Evolutionary conservation across 2,888 invertebrate species (phyloP).

Genomic region (Tenthredo mesomela): DNA sequence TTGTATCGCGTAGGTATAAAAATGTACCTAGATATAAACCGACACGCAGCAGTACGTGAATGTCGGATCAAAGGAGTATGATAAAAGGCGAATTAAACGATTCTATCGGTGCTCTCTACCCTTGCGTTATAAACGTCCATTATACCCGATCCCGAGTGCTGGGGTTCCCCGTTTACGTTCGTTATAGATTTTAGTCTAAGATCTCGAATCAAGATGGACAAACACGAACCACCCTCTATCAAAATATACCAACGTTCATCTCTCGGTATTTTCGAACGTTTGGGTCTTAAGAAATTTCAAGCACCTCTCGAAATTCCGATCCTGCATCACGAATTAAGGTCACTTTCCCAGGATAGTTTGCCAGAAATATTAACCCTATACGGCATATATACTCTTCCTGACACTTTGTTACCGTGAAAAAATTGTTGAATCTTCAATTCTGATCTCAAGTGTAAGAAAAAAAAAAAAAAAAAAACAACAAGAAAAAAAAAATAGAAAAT

Average conservation of each 20-base stretch:
- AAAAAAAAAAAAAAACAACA: not conserved
- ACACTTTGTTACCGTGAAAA: not conserved
- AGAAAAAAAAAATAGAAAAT: not conserved
- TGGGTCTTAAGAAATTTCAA: constrained; percentile 54
- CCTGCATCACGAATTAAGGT: constrained; percentile 8
- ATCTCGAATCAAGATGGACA: constrained; percentile 63
- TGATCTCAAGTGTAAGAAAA: not conserved
- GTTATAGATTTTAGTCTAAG: constrained; percentile 12
- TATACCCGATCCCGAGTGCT: constrained; percentile 50
- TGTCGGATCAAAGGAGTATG: constrained; percentile 41
- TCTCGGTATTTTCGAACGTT: constrained; percentile 28
- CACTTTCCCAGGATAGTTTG: constrained; percentile 46
- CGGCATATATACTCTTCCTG: not conserved
- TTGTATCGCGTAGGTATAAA: not conserved
- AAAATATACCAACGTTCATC: constrained; percentile 59
- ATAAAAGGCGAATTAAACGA: constrained; percentile 68
- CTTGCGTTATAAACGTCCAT: constrained; percentile 55
- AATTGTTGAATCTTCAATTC: not conserved
- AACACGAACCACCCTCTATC: constrained; percentile 61
- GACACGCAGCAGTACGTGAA: constrained; percentile 20
- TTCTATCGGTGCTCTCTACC: constrained; percentile 62
- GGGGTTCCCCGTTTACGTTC: constrained; percentile 54
- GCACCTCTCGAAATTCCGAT: constrained; percentile 54
- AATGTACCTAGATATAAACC: not conserved
- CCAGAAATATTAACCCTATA: not conserved